Evolutionary conservation across 30 jellyfish, hydroid and myxozoan genomes (phyloP).

Genomic region (Mastigias papua): DNA sequence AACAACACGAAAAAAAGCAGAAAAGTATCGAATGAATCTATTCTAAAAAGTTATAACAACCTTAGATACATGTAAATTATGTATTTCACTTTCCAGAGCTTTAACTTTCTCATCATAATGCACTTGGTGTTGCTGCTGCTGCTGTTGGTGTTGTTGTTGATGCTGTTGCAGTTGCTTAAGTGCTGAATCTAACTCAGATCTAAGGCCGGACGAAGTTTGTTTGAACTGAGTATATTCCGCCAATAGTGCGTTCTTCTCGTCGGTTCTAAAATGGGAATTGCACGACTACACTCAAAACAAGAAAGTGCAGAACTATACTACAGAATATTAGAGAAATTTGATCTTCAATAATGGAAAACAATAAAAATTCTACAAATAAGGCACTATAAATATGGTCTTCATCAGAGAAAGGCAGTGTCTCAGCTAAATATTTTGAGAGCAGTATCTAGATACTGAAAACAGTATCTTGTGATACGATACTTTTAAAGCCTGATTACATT

Average conservation of each 20-base stretch:
- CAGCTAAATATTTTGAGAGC: too few species aligned
- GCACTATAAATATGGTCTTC: too few species aligned
- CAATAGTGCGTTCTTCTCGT: constrained; percentile 82
- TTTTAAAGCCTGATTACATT: too few species aligned
- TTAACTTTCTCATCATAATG: constrained; percentile 62
- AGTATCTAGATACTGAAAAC: too few species aligned
- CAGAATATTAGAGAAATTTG: too few species aligned
- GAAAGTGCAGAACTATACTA: too few species aligned
- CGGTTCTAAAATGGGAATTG: constrained; percentile 54
- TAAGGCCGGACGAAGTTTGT: constrained; percentile 38
- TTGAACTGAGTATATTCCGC: constrained; percentile 79
- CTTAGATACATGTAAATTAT: constrained; percentile 67
- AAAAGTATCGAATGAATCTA: not conserved
- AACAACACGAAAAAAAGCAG: not conserved
- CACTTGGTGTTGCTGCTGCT: constrained; percentile 67
- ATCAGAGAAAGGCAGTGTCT: too few species aligned
- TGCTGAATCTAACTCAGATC: constrained; percentile 76
- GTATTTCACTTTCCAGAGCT: constrained; percentile 69
- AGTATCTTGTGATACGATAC: too few species aligned
- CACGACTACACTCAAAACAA: not conserved
- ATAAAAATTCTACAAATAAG: too few species aligned
- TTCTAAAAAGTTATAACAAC: constrained; percentile 13
- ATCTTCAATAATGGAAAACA: too few species aligned
- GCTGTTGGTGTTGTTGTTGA: too few species aligned
- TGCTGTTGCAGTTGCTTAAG: constrained; percentile 68